These are phyloP conservation scores for Eurystomus gularis DNA, from an alignment of 2,113 vertebrate species.

Conservation along the genomic window DNA sequence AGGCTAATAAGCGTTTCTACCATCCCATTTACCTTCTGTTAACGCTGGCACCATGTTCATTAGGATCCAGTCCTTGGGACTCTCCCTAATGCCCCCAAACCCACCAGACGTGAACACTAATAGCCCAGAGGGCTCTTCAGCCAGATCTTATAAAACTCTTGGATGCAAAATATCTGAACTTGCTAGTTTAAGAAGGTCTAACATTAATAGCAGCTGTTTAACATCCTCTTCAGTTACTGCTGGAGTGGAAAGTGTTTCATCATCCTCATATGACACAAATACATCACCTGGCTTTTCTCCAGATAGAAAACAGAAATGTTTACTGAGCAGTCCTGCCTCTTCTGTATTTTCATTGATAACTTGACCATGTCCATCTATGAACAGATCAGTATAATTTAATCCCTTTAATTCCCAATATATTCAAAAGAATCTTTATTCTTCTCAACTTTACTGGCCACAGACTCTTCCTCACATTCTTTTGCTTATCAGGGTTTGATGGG, in stretches of 20 bases:
- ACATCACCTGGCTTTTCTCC: slow-evolving; percentile 38
- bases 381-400: neutral
- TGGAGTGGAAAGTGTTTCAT: slow-evolving; percentile 63
- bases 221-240: slow-evolving; percentile 52
- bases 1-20: neutral
- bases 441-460: neutral
- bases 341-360: slow-evolving; percentile 39
- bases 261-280: slow-evolving; percentile 57
- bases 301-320: slow-evolving; percentile 41
- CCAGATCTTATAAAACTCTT: slow-evolving; percentile 29
- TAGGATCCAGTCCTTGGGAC: neutral
- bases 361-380: neutral
- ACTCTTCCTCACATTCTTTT: neutral
- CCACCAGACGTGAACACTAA: neutral
- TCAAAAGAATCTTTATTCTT: neutral
- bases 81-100: neutral
- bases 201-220: slow-evolving; percentile 65
- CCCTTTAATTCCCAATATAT: neutral
- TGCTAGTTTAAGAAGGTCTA: slow-evolving; percentile 43
- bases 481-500: neutral
- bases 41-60: neutral
- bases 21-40: neutral
- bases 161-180: slow-evolving; percentile 43
- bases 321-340: neutral
- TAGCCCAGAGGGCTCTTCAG: slow-evolving; percentile 23